Evolutionary conservation across 2,113 vertebrate genomes (phyloP), one percentile per base, ranked within the genome.

Genomic region (Nestor notabilis): DNA sequence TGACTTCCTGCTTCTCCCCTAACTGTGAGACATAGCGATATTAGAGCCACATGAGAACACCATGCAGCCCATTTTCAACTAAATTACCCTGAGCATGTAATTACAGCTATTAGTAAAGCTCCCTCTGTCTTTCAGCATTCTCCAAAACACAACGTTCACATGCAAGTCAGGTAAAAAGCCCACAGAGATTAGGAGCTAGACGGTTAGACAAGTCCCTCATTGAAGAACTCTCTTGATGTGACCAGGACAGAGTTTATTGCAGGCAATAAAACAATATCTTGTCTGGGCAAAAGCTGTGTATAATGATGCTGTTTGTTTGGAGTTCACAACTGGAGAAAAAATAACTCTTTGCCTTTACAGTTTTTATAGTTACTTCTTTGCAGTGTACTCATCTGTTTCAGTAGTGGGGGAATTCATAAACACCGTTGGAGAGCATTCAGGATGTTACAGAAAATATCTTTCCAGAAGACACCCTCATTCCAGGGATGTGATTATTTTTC

Each of bases 81-180:
- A 94, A 92, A 97, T 96, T 95, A 95, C 89, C 65, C 80, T 0
- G 1, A 94, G 56, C 86, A 53, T 79, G 56, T 87, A 91, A 94
- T 91, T 97, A 79, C 2, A 93, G 69, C 83, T 82, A 87, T 95
- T 96, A 95, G 77, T 84, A 68, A 90, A 93, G 43, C 58, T 41
- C 63, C 58, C 52, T 91, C 81, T 94, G 63, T 79, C 84, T 95
- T 88, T 55, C 53, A 83, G 71, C 65, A 11, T 50, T 92, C 60
- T 93, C 37, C 31, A 72, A 55, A 87, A 92, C 55, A 4, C 16
- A 46, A 31, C 31, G 13, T 87, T 58, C 49, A 91, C 7, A 2
- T 29, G 50, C 15, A 82, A 52, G 44, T 49, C 43, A 35, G 52
- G 33, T 52, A 35, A 65, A 82, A 69, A 68, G 43, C 71, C 63